Evolutionary conservation across 2,113 vertebrate species (phyloP).

Genomic region (Carassius auratus): DNA sequence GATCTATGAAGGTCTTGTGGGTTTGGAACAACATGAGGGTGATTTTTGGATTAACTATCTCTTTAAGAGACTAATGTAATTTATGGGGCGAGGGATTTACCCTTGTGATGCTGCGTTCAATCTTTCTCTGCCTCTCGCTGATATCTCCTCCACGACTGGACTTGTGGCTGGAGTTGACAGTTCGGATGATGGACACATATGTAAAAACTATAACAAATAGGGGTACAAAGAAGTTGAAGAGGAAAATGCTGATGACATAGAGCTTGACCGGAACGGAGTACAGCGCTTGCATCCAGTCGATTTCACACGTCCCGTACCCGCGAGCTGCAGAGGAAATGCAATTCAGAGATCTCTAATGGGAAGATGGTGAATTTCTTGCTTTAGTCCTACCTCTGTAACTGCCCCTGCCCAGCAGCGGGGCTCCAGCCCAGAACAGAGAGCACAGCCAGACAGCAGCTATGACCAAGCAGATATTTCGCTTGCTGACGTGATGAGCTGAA

Average conservation of each 20-base stretch:
- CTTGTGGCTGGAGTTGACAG: slow-evolving; percentile 51
- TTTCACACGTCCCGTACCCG: slow-evolving; percentile 55
- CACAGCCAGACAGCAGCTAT: slow-evolving; percentile 57
- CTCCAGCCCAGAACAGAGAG: slow-evolving; percentile 61
- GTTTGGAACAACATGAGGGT: too few species aligned
- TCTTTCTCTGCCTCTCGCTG: slow-evolving; percentile 51
- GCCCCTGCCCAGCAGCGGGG: slow-evolving; percentile 62
- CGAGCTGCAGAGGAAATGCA: slow-evolving; percentile 31
- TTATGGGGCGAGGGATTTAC: slow-evolving; percentile 8
- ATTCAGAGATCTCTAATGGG: background rate
- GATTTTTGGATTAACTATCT: too few species aligned
- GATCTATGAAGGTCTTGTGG: too few species aligned
- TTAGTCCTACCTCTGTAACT: slow-evolving; percentile 62
- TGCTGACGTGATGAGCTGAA: slow-evolving; percentile 57
- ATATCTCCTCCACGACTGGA: background rate
- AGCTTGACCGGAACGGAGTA: slow-evolving; percentile 54
- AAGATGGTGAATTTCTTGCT: background rate
- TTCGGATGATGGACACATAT: slow-evolving; percentile 54
- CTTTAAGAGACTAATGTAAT: background rate
- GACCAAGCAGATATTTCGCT: slow-evolving; percentile 47
- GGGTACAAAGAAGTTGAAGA: slow-evolving; percentile 60
- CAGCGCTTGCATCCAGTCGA: slow-evolving; percentile 46
- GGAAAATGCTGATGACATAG: slow-evolving; percentile 47
- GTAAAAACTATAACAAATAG: slow-evolving; percentile 47
- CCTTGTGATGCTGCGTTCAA: slow-evolving; percentile 54